Evolutionary conservation across 2,113 vertebrate genomes (phyloP).

Genomic region (Phocoena phocoena): DNA sequence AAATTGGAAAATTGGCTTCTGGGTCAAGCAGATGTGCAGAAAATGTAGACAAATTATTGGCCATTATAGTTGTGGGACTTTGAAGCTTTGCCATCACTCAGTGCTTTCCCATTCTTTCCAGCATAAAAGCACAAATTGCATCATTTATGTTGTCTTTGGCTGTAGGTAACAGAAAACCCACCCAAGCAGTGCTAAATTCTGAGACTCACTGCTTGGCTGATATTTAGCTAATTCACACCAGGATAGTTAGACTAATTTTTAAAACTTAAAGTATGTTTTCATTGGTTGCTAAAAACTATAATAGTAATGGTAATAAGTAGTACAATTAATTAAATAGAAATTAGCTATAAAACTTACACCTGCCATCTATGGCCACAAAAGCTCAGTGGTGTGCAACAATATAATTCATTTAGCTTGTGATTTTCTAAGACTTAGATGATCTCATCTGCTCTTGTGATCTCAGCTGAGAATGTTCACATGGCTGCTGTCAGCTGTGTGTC

Average conservation of each 20-base stretch:
- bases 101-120: background rate
- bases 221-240: background rate
- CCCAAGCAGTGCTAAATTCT: background rate
- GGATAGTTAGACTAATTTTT: background rate
- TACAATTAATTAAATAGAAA: slow-evolving; percentile 3
- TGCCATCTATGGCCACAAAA: background rate
- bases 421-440: background rate
- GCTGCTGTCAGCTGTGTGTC: background rate
- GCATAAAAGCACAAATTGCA: background rate
- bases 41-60: background rate
- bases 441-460: background rate
- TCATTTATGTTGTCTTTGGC: slow-evolving; percentile 27
- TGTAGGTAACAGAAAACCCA: background rate
- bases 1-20: slow-evolving; percentile 47
- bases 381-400: background rate
- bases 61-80: background rate
- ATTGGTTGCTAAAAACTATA: background rate
- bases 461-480: background rate
- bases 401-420: background rate
- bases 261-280: background rate
- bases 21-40: slow-evolving; percentile 11
- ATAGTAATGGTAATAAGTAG: background rate
- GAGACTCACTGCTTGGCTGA: background rate
- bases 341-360: background rate
- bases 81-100: slow-evolving; percentile 4